These are phyloP conservation scores for Meteorus sp. DNA, from an alignment of 1,140 invertebrate species.

Conservation along the genomic window DNA sequence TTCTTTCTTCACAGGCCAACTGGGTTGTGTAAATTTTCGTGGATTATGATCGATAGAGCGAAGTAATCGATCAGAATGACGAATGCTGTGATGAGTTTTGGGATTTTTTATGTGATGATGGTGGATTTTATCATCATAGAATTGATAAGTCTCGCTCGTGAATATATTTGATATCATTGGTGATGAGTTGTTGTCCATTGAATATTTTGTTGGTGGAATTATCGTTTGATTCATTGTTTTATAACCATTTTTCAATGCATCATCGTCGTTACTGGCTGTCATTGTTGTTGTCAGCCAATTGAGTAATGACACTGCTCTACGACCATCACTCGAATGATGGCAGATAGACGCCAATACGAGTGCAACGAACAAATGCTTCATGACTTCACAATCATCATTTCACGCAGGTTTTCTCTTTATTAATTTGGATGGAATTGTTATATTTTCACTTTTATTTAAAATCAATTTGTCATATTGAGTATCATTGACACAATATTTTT, in stretches of 20 bases:
- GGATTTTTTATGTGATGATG: slow-evolving; percentile 31
- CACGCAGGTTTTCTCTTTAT: background rate
- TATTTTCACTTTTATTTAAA: too few species aligned
- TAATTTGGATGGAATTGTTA: background rate
- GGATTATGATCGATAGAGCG: slow-evolving; percentile 37
- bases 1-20: slow-evolving; percentile 85
- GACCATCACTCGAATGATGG: slow-evolving; percentile 18
- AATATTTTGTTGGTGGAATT: background rate
- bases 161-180: background rate
- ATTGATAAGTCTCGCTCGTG: background rate
- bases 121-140: background rate
- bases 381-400: slow-evolving; percentile 27
- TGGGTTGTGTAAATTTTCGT: slow-evolving; percentile 27
- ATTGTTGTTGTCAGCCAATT: slow-evolving; percentile 17
- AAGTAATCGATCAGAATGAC: slow-evolving; percentile 35
- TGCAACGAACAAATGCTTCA: slow-evolving; percentile 27
- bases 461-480: too few species aligned
- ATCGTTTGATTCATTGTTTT: background rate
- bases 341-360: slow-evolving; percentile 28
- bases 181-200: slow-evolving; percentile 2
- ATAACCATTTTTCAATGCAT: background rate
- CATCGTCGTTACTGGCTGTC: background rate
- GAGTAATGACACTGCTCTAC: background rate
- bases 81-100: slow-evolving; percentile 35
- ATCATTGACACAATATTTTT: too few species aligned